Percentiles rank a stretch among this genome's conserved stretches.
Evolutionary conservation across 2,888 invertebrate species (phyloP).

Genomic region (Microplitis deprimator): DNA sequence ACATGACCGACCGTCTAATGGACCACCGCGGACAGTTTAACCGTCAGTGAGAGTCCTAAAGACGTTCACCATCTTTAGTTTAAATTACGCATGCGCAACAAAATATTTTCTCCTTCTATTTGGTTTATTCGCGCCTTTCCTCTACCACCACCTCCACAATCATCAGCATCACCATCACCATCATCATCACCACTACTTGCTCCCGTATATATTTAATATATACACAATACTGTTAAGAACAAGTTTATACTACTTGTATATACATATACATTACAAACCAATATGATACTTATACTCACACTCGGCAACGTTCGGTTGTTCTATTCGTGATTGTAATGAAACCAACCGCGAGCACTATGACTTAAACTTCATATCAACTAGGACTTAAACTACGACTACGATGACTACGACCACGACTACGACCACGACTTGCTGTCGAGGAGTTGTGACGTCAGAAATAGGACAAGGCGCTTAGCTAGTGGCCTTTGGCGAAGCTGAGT

Average conservation of each 20-base stretch:
- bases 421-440: slow-evolving; percentile 14
- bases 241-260: background rate
- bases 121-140: slow-evolving; percentile 27
- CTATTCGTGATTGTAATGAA: background rate
- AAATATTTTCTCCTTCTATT: slow-evolving; percentile 35
- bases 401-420: background rate
- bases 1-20: slow-evolving; percentile 43
- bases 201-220: background rate
- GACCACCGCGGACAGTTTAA: slow-evolving; percentile 54
- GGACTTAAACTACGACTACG: too few relatives aligned
- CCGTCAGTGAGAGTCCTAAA: slow-evolving; percentile 64
- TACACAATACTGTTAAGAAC: background rate
- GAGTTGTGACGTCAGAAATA: slow-evolving; percentile 65
- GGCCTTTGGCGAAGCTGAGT: slow-evolving; percentile 59
- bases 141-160: slow-evolving; percentile 20
- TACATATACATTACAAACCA: background rate
- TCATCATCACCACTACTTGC: slow-evolving; percentile 16
- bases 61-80: slow-evolving; percentile 67
- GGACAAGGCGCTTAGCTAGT: slow-evolving; percentile 64
- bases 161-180: slow-evolving; percentile 14
- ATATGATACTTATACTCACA: background rate
- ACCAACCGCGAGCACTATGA: background rate
- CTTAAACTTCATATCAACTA: background rate
- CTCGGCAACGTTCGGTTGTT: background rate
- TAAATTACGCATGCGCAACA: slow-evolving; percentile 57